Evolutionary conservation across 2,797 vertebrate genomes (phyloP).

Genomic region (Neosalanx taihuensis): DNA sequence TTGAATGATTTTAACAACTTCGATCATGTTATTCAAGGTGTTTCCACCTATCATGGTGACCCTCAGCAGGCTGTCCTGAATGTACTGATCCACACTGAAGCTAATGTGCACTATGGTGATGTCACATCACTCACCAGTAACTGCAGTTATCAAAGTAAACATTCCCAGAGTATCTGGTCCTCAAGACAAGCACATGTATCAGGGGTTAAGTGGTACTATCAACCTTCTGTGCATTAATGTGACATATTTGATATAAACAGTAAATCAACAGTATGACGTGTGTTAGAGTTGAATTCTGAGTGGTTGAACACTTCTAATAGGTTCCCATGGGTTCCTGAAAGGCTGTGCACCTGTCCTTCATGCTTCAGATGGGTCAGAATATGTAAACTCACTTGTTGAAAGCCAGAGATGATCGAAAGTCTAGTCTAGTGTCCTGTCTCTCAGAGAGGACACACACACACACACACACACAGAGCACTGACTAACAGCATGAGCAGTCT

Average conservation of each 20-base stretch:
- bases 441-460: not conserved
- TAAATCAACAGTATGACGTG: too few species aligned
- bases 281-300: too few species aligned
- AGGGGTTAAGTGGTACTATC: not conserved
- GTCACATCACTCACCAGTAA: not conserved
- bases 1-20: conserved; percentile 29
- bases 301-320: too few species aligned
- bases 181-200: not conserved
- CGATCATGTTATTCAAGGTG: conserved; percentile 1
- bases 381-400: conserved; percentile 16
- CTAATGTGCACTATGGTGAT: not conserved
- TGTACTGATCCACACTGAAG: not conserved
- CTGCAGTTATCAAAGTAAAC: not conserved
- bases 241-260: too few species aligned
- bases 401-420: not conserved
- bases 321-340: too few species aligned
- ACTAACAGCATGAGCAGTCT: not conserved
- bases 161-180: not conserved
- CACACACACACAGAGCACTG: not conserved
- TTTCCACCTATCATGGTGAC: too few species aligned
- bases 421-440: too few species aligned
- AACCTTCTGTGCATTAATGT: not conserved
- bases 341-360: not conserved
- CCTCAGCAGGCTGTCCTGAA: not conserved
- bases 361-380: not conserved